phyloP scores from a whole-genome alignment of 2,888 invertebrate species.

The Frankliniella fusca region DNA sequence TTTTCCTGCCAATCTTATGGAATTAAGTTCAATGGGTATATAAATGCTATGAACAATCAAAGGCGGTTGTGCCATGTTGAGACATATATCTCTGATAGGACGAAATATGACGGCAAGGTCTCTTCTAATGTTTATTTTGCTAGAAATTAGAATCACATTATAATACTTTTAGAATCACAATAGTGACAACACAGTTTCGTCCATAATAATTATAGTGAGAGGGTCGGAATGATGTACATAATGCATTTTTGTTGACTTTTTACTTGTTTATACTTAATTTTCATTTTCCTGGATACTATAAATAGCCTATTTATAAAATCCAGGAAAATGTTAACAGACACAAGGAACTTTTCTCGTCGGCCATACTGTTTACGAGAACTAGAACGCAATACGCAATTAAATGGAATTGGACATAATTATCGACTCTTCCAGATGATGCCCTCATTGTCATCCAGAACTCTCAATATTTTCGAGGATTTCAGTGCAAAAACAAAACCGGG shows the following conservation, averaged over 20 bases:
- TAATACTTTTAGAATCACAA: slow-evolving; percentile 23
- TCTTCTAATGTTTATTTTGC: not conserved
- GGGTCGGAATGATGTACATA: not conserved
- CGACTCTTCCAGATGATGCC: not conserved
- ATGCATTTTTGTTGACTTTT: too few relatives aligned
- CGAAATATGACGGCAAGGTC: slow-evolving; percentile 14
- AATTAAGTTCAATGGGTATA: not conserved
- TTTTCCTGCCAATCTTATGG: not conserved
- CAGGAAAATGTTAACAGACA: not conserved
- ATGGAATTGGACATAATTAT: not conserved
- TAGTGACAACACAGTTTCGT: slow-evolving; percentile 23
- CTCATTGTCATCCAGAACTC: not conserved
- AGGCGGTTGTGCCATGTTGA: slow-evolving; percentile 14
- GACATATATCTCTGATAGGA: not conserved
- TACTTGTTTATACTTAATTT: too few relatives aligned
- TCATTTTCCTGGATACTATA: too few relatives aligned
- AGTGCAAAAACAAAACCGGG: not conserved
- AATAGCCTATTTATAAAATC: not conserved
- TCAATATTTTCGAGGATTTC: not conserved
- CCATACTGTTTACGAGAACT: too few relatives aligned
- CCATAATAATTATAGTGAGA: not conserved
- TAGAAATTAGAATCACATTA: slow-evolving; percentile 21
- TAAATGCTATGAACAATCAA: not conserved
- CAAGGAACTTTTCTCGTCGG: not conserved
- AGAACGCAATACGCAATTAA: not conserved